phyloP scores from a whole-genome alignment of 2,797 vertebrate genomes.

The Chelon labrosus region DNA sequence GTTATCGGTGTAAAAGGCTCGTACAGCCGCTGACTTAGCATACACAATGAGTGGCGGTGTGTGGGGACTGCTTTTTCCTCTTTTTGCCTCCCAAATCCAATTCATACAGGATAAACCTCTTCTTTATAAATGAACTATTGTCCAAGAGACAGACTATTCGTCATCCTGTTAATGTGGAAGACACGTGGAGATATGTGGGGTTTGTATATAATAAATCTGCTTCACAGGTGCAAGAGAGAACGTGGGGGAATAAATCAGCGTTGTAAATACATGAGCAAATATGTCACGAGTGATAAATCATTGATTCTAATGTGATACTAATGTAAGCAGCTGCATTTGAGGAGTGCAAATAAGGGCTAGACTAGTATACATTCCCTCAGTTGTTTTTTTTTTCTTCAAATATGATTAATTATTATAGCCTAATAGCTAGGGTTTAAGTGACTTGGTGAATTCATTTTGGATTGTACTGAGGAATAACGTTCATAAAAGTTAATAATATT shows the following conservation, averaged over 20 bases:
- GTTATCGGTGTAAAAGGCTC: constrained; percentile 64
- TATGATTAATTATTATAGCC: no score
- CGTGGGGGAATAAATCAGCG: constrained; percentile 35
- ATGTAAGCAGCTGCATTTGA: constrained; percentile 51
- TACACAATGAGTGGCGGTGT: constrained; percentile 60
- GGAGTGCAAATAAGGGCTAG: constrained; percentile 12
- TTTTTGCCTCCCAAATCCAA: constrained; percentile 43
- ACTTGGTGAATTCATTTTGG: no score
- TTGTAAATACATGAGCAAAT: constrained; percentile 62
- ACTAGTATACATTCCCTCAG: not conserved
- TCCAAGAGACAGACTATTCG: constrained; percentile 30
- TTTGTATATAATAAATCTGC: constrained; percentile 52
- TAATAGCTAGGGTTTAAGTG: no score
- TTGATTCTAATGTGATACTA: constrained; percentile 26
- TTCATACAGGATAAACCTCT: constrained; percentile 34
- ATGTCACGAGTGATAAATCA: constrained; percentile 60
- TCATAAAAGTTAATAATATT: no score
- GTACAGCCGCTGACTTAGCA: constrained; percentile 73
- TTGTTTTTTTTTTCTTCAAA: no score
- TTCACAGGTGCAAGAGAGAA: constrained; percentile 55
- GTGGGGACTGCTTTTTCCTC: constrained; percentile 7
- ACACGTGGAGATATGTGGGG: constrained; percentile 46
- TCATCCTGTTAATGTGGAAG: constrained; percentile 47
- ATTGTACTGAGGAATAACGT: no score
- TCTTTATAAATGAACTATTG: constrained; percentile 34